Evolutionary conservation across 1,140 invertebrate species (phyloP), one percentile per base, ranked within the genome.

Genomic region (Achroia grisella): DNA sequence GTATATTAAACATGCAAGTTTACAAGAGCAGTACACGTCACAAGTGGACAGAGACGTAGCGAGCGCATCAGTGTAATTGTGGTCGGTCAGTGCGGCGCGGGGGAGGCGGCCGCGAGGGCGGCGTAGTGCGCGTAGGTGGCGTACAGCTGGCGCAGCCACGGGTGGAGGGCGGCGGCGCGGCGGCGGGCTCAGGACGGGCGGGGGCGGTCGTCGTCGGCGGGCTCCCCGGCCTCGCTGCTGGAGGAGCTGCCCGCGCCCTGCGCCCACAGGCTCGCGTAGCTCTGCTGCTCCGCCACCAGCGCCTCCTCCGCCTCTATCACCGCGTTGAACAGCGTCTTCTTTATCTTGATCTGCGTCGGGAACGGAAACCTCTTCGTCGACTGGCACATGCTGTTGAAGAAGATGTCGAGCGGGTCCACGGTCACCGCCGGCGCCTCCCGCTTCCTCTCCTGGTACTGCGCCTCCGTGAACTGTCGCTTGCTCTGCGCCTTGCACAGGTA

Each of bases 371-470:
- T 61, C 56, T 81, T 81, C 14, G 78, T 81, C 11, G 77, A 69
- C 57, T 82, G 74, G 46, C 76, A 82, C 81, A 85, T 85, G 63
- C 78, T 65, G 59, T 78, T 74, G 64, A 85, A 85, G 63, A 85
- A 85, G 39, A 85, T 74, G 54, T 83, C 78, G 31, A 85, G 61
- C 15, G 81, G 70, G 52, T 82, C 80, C 9, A 72, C 68, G 12
- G 51, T 11, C 31, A 39, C 47, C 52, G 14, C 39, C 14, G 46
- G 32, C 10, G 56, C 60, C 36, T 57, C 46, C 13, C 54, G 52
- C 43, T 59, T 46, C 12, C 54, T 41, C 43, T 56, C 55, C 30
- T 28, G 48, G 9, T 55, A 46, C 29, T 48, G 56, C 12, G 56
- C 55, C 10, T 65, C 66, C 9, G 49, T 42, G 48, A 56, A 63